Evolutionary conservation across 2,113 vertebrate species (phyloP).

Genomic region (Oryzias curvinotus): DNA sequence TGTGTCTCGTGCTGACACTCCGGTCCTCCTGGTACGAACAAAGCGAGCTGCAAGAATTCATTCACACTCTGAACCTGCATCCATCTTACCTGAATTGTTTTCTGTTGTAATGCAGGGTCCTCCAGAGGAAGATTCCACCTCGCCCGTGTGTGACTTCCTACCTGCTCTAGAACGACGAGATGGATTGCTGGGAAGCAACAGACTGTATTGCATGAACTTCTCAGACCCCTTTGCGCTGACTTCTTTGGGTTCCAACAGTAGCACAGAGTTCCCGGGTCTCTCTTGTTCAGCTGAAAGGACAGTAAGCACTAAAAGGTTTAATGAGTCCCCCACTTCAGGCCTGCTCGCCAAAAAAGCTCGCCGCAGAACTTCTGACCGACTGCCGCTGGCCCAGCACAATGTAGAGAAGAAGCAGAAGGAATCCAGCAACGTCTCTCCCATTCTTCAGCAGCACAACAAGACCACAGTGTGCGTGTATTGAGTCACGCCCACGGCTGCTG

Average conservation of each 20-base stretch:
- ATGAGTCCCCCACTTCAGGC: background rate
- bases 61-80: too few relatives aligned
- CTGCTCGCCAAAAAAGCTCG: constrained; percentile 56
- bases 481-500: constrained; percentile 13
- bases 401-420: constrained; percentile 69
- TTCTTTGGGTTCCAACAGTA: constrained; percentile 79
- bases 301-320: constrained; percentile 44
- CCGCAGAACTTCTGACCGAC: constrained; percentile 48
- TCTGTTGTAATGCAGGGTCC: constrained; percentile 24
- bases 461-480: constrained; percentile 74
- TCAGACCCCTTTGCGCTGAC: constrained; percentile 35
- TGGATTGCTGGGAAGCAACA: constrained; percentile 56
- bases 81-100: background rate
- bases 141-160: constrained; percentile 53
- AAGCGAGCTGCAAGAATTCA: too few relatives aligned
- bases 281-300: constrained; percentile 54
- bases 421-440: constrained; percentile 49
- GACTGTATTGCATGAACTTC: constrained; percentile 39
- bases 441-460: constrained; percentile 73
- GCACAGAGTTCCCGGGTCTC: constrained; percentile 74
- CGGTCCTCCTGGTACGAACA: constrained; percentile 54
- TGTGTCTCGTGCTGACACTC: constrained; percentile 81
- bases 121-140: constrained; percentile 49
- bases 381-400: constrained; percentile 45
- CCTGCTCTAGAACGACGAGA: constrained; percentile 59